Conservation (phyloP, 2,113 vertebrate genomes). For the Upupa epops region DNA sequence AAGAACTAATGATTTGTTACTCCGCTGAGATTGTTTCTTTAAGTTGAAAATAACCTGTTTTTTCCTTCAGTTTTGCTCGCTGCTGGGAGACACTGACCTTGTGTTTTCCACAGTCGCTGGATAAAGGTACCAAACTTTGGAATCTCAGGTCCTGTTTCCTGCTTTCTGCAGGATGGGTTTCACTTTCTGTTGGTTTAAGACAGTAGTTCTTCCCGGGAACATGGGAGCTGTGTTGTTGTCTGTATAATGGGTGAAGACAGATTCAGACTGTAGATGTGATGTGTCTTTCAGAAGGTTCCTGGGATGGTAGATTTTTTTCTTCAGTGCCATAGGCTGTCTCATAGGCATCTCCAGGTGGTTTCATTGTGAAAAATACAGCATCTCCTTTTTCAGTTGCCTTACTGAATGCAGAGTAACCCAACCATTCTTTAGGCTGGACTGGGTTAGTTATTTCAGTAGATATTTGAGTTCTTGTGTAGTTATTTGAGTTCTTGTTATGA, state of each 20-base stretch:
- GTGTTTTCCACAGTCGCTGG: background rate
- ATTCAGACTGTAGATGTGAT: background rate
- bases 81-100: background rate
- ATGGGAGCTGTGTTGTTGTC: fast-evolving
- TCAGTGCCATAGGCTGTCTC: background rate
- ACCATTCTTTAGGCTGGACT: background rate
- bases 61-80: background rate
- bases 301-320: background rate
- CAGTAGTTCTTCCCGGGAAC: background rate
- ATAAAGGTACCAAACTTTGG: background rate
- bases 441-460: background rate
- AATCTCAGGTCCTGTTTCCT: background rate
- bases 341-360: background rate
- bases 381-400: background rate
- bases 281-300: background rate
- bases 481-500: background rate
- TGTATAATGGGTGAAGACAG: background rate
- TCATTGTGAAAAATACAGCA: background rate
- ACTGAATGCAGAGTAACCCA: background rate
- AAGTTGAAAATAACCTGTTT: background rate
- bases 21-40: background rate
- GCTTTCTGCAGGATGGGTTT: background rate
- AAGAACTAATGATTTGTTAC: background rate
- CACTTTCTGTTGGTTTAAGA: background rate
- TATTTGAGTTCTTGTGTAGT: background rate